A percentile compares a stretch with the other conserved stretches of the same genome.
Conservation (phyloP, 2,888 invertebrate species). For the Epicampocera succincta region DNA sequence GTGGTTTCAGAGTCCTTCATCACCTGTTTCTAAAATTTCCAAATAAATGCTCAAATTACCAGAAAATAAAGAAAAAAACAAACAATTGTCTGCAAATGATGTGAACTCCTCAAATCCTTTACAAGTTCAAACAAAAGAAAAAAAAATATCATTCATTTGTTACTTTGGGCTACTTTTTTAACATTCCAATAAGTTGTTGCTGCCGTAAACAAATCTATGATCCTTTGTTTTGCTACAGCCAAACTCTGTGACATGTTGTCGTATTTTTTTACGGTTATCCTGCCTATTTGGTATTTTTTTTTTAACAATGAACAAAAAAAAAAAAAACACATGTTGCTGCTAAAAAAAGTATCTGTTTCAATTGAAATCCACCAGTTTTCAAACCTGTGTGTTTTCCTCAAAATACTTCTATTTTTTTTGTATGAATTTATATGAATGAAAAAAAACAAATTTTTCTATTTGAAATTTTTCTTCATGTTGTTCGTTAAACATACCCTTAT, state of each 20-base stretch:
- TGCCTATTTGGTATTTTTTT: constrained; percentile 11
- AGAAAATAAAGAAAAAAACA: constrained; percentile 32
- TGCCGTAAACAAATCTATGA: constrained; percentile 13
- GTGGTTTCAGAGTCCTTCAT: constrained; percentile 34
- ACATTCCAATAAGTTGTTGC: constrained; percentile 63
- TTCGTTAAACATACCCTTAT: constrained; percentile 50
- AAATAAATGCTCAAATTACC: constrained; percentile 62
- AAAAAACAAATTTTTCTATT: constrained; percentile 20
- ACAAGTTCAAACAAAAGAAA: constrained; percentile 51
- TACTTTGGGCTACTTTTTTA: constrained; percentile 28
- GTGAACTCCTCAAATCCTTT: constrained; percentile 64
- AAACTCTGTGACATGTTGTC: neutral
- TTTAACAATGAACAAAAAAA: neutral
- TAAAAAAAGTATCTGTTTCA: constrained; percentile 67
- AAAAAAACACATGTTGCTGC: constrained; percentile 56
- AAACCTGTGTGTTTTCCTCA: constrained; percentile 62
- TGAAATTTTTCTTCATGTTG: too few species aligned
- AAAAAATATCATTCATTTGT: constrained; percentile 25
- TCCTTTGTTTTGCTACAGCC: constrained; percentile 9
- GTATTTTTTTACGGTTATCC: constrained; percentile 62
- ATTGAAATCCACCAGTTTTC: constrained; percentile 45
- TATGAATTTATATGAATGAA: constrained; percentile 8
- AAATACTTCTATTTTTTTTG: constrained; percentile 6
- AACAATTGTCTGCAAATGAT: constrained; percentile 7
- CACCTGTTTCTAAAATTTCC: constrained; percentile 67